Conservation (phyloP, 1,140 invertebrate genomes). For the Varroa destructor region DNA sequence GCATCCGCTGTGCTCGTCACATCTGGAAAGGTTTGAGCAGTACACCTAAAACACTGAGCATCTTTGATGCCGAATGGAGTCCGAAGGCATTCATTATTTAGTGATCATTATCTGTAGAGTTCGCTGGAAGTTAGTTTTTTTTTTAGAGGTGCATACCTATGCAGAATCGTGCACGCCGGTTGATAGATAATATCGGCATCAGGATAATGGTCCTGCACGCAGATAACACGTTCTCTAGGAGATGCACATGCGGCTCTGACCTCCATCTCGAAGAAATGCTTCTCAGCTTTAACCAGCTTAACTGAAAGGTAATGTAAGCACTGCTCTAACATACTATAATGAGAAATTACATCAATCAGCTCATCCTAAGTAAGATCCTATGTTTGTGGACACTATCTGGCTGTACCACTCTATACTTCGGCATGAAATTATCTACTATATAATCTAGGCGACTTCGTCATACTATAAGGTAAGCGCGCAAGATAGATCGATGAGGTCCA, state of each 20-base stretch:
- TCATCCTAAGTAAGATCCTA: too few species aligned
- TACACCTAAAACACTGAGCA: too few species aligned
- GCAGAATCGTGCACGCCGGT: conserved; percentile 23
- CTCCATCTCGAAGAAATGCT: conserved; percentile 16
- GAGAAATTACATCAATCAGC: too few species aligned
- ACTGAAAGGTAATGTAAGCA: background rate
- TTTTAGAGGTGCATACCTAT: background rate
- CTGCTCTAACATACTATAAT: too few species aligned
- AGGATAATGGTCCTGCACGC: conserved; percentile 22
- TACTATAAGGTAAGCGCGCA: too few species aligned
- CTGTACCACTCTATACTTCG: too few species aligned
- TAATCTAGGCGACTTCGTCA: too few species aligned
- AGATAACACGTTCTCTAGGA: background rate
- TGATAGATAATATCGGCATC: background rate
- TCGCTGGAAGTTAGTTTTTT: too few species aligned
- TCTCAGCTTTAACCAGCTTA: background rate
- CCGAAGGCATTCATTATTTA: background rate
- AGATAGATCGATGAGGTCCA: too few species aligned
- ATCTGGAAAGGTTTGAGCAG: conserved; percentile 1
- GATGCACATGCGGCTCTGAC: background rate
- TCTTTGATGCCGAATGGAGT: background rate
- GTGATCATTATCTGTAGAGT: background rate
- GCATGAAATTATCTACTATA: too few species aligned
- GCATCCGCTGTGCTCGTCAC: background rate
- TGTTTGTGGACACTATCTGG: too few species aligned